Percentiles rank a stretch among this genome's conserved stretches.
These are phyloP conservation scores for Norana najaformis DNA, from an alignment of 2,888 invertebrate genomes.

Conservation along the genomic window DNA sequence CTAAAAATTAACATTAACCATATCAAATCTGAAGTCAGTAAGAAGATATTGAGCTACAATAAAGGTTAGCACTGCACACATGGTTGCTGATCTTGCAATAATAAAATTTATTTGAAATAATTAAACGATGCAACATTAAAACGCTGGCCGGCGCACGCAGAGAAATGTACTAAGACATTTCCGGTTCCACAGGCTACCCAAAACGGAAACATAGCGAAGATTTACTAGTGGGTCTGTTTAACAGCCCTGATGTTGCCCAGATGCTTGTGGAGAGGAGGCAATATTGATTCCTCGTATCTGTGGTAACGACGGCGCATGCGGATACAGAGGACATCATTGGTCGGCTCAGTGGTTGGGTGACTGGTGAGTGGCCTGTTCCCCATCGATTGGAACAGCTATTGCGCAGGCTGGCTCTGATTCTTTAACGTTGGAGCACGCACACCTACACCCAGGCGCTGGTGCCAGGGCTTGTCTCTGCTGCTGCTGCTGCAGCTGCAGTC, in stretches of 20 bases:
- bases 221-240: neutral
- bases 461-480: neutral
- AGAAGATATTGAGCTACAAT: neutral
- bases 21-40: neutral
- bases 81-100: neutral
- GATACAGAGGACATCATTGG: neutral
- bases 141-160: neutral
- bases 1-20: neutral
- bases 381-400: conserved; percentile 4
- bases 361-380: neutral
- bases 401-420: neutral
- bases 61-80: neutral
- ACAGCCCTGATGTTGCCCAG: neutral
- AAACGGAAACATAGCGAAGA: neutral
- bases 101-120: neutral
- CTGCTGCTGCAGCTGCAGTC: neutral
- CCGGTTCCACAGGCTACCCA: neutral
- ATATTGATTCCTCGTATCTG: neutral
- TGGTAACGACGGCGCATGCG: neutral
- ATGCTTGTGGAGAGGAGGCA: neutral
- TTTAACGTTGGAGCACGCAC: neutral
- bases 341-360: neutral
- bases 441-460: neutral
- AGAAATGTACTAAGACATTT: neutral
- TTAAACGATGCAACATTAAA: neutral